A percentile compares a stretch with the other conserved stretches of the same genome.
Evolutionary conservation across 2,888 invertebrate species (phyloP).

Genomic region (Drosophila helvetica): DNA sequence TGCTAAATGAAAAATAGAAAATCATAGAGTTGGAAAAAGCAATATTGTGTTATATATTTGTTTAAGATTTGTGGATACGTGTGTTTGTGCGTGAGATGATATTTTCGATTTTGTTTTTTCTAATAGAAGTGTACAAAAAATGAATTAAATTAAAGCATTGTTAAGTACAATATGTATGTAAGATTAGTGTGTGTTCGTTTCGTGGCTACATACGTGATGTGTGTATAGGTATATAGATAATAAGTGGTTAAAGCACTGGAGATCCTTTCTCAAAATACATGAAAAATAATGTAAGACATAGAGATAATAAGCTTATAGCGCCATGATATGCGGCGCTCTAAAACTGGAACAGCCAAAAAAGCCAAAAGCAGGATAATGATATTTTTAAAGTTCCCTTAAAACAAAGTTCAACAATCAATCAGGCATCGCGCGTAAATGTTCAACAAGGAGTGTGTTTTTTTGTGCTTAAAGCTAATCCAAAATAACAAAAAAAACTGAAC

Average conservation of each 20-base stretch:
- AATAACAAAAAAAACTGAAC: conserved; percentile 38
- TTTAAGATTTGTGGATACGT: conserved; percentile 22
- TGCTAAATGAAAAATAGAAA: conserved; percentile 30
- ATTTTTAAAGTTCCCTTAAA: conserved; percentile 30
- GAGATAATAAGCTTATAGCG: conserved; percentile 55
- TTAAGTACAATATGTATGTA: conserved; percentile 60
- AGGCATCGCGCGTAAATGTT: conserved; percentile 42
- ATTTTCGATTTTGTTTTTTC: conserved; percentile 6
- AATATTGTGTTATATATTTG: conserved; percentile 40
- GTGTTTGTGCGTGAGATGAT: conserved; percentile 15
- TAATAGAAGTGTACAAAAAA: conserved; percentile 50
- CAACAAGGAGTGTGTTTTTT: conserved; percentile 44
- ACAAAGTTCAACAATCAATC: conserved; percentile 60
- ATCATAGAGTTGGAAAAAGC: conserved; percentile 23
- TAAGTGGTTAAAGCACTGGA: conserved; percentile 42
- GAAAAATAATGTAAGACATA: conserved; percentile 62
- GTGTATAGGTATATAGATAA: conserved; percentile 20
- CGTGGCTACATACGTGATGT: conserved; percentile 52
- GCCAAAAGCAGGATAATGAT: conserved; percentile 36
- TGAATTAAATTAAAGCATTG: conserved; percentile 63
- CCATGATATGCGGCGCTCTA: conserved; percentile 38
- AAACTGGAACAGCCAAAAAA: conserved; percentile 49
- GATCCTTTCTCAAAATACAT: conserved; percentile 72
- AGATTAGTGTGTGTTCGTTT: conserved; percentile 25
- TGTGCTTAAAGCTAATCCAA: conserved; percentile 26